Evolutionary conservation across 1,140 invertebrate species (phyloP).

Genomic region (Cotesia typhae): DNA sequence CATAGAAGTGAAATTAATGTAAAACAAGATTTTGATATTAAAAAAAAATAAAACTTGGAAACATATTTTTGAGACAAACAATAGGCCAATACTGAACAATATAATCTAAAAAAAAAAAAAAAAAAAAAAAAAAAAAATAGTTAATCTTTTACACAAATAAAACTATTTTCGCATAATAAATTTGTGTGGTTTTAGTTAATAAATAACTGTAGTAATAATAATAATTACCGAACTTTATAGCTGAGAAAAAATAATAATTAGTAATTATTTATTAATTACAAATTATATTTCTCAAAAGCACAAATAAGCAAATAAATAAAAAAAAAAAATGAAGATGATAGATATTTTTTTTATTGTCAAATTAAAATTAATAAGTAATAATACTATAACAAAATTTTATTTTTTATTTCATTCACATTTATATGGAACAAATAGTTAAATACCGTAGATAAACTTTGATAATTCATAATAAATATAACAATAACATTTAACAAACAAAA

Average conservation of each 20-base stretch:
- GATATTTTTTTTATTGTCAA: conserved; percentile 34
- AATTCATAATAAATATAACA: conserved; percentile 12
- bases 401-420: conserved; percentile 42
- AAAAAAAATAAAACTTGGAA: conserved; percentile 7
- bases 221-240: too few species aligned
- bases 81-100: background rate
- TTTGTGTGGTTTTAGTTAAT: too few species aligned
- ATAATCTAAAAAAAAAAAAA: background rate
- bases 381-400: conserved; percentile 41
- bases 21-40: background rate
- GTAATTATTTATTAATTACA: conserved; percentile 9
- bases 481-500: conserved; percentile 25
- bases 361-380: conserved; percentile 30
- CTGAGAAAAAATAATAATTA: background rate
- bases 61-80: background rate
- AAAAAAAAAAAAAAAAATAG: background rate
- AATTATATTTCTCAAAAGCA: background rate
- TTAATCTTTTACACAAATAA: too few species aligned
- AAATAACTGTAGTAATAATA: too few species aligned
- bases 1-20: too few species aligned
- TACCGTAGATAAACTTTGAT: conserved; percentile 6
- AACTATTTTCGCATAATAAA: too few species aligned
- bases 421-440: background rate
- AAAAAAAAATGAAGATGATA: conserved; percentile 20
- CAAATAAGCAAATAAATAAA: conserved; percentile 27